Base-by-base conservation (phyloP, 2,888 invertebrate genomes). In the Cataglyphis livida region DNA sequence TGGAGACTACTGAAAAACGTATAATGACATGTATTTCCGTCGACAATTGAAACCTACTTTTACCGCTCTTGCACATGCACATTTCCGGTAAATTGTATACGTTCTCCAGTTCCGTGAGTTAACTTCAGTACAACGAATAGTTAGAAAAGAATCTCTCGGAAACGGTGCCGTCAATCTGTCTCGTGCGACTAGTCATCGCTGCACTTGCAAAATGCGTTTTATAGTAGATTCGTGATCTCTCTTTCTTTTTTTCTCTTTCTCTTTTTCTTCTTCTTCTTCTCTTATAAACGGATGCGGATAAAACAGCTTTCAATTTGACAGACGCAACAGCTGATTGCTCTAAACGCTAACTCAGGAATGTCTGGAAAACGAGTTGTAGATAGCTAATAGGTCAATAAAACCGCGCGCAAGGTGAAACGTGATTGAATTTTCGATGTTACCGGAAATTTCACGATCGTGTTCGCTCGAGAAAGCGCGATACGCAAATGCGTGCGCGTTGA, bases 141-240 rank as follows among this genome's bases (percentile, higher is more conserved):
- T 25, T n/a, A n/a, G 9, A n/a, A 44, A 48, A 62, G 57, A 62
- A 62, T 74, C 75, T 74, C 75, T 48, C 54, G 65, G 59, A 81
- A 84, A 82, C 70, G 68, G 21, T 70, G 57, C 32, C 71, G 68
- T 48, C 81, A 70, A 65, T 76, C 75, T 76, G 62, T 84, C 84
- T 65, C 54, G 78, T 35, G 25, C 73, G 51, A 48, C 75, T 41
- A 65, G 57, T 75, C 75, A 44, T 44, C 76, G 66, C n/a, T 44
- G 66, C 65, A 66, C 35, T 74, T 38, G 59, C n/a, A 51, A 51
- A 51, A 51, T 51, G 51, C n/a, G 15, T 15, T 75, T 73, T 57
- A 65, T 25, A 57, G n/a, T 44, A 25, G 59, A 61, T 44, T 38
- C 44, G 18, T 32, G 18, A 18, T 28, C 15, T 44, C n/a, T 35